phyloP scores from a whole-genome alignment of 2,888 invertebrate species.

The Agrochola macilenta region DNA sequence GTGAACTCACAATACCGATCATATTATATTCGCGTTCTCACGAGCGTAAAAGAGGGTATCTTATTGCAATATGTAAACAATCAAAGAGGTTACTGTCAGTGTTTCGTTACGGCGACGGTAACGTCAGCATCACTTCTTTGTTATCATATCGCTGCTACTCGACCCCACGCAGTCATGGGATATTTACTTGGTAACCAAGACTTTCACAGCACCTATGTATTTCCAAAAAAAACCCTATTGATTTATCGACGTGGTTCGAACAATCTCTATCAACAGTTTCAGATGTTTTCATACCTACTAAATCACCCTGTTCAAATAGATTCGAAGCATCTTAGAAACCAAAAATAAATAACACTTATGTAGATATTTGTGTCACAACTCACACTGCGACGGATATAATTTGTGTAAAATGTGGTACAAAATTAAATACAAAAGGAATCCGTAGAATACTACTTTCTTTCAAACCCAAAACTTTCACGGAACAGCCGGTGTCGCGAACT shows the following conservation, averaged over 20 bases:
- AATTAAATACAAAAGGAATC: constrained; percentile 10
- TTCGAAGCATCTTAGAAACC: not conserved
- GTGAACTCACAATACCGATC: constrained; percentile 56
- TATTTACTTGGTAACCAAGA: constrained; percentile 6
- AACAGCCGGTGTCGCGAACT: constrained; percentile 10
- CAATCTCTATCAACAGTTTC: not conserved
- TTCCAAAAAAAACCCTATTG: not conserved
- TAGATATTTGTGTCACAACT: not conserved
- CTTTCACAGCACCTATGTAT: not conserved
- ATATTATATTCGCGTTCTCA: constrained; percentile 66
- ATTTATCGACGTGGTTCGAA: not conserved
- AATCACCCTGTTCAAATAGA: not conserved
- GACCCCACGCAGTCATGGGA: constrained; percentile 52
- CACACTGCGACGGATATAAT: not conserved
- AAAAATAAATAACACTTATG: not conserved
- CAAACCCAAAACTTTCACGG: constrained; percentile 8
- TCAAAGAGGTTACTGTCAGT: constrained; percentile 71
- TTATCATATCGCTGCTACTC: constrained; percentile 69
- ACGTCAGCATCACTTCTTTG: constrained; percentile 69
- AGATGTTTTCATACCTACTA: not conserved
- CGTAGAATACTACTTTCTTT: constrained; percentile 21
- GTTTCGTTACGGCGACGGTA: constrained; percentile 70
- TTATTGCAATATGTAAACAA: constrained; percentile 72
- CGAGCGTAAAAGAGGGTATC: constrained; percentile 66
- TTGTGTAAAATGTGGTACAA: not conserved